Base-by-base conservation (phyloP, 2,888 invertebrate genomes). In the Sesia apiformis region DNA sequence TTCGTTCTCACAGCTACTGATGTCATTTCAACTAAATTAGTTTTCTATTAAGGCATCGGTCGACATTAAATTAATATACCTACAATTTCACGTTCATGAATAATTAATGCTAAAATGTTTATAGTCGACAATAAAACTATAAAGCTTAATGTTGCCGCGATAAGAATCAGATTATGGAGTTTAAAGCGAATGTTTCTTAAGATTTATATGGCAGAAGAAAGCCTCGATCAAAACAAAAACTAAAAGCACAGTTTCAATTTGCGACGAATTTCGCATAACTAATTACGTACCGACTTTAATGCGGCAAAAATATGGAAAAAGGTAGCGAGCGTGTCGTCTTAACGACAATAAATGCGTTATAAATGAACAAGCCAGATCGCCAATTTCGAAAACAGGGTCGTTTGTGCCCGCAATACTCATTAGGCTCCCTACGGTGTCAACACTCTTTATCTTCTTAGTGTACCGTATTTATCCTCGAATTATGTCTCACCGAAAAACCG, bases 1-100 rank as follows among this genome's bases (percentile, higher is more conserved):
- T 38, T 57, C 57, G 64, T 67, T 70, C 65, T 58, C 68, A 62
- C 39, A 41, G 40, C 63, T 59, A 66, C 64, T 84, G 84, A 83
- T 80, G 79, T 84, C 83, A 84, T 74, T 53, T 57, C 43, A 55
- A 57, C 64, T 63, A 59, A 65, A 66, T 67, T 60, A 65, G 66
- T 61, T 46, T 52, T 40, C 46, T 39, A 43, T 42, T 46, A 52
- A 41, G 49, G 52, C 7, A 39, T 46, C 50, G 39, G 7, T 50
- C 6, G 7, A 50, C 5, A 38, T 42, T 52, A 55, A 55, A 52
- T 53, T 55, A 54, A 54, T 42, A 53, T 49, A 41, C 49, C 23
- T 23, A 51, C 51, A 2, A 39, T 52, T 54, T 54, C 46, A 51
- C 5, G 6, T 51, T 8, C 50, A 55, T 52, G 53, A 54, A 55